phyloP scores from a whole-genome alignment of 2,888 invertebrate genomes.

The Tipula helvola region DNA sequence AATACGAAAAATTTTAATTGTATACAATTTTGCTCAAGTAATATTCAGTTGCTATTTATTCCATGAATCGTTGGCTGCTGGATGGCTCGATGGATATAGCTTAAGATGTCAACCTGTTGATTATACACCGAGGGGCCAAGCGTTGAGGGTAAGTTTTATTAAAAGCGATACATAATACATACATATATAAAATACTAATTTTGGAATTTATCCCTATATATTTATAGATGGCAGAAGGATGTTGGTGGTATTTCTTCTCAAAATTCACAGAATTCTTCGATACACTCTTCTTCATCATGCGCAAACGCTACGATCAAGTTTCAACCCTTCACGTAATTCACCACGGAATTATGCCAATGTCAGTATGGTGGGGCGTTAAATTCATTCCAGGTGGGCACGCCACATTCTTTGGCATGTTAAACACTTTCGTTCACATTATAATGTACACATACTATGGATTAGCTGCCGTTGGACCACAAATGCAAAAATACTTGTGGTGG shows the following conservation, averaged over 20 bases:
- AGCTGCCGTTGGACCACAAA: conserved; percentile 76
- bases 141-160: conserved; percentile 38
- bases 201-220: not conserved
- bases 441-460: conserved; percentile 91
- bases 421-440: conserved; percentile 88
- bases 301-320: conserved; percentile 87
- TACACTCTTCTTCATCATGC: conserved; percentile 86
- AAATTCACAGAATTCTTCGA: conserved; percentile 92
- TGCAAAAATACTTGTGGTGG: conserved; percentile 90
- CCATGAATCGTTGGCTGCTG: conserved; percentile 41
- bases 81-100: conserved; percentile 63
- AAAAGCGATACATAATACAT: not conserved
- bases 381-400: conserved; percentile 86
- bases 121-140: conserved; percentile 52
- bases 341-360: conserved; percentile 90
- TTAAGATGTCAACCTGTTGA: conserved; percentile 70
- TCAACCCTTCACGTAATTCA: conserved; percentile 88
- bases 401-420: conserved; percentile 85
- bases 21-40: conserved; percentile 72
- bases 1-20: conserved; percentile 58
- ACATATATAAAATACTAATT: not conserved
- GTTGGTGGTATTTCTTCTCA: conserved; percentile 92
- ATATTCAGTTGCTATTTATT: conserved; percentile 41
- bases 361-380: conserved; percentile 84
- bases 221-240: conserved; percentile 63